These are phyloP conservation scores for Lota lota DNA, from an alignment of 2,113 vertebrate genomes.

Conservation along the genomic window DNA sequence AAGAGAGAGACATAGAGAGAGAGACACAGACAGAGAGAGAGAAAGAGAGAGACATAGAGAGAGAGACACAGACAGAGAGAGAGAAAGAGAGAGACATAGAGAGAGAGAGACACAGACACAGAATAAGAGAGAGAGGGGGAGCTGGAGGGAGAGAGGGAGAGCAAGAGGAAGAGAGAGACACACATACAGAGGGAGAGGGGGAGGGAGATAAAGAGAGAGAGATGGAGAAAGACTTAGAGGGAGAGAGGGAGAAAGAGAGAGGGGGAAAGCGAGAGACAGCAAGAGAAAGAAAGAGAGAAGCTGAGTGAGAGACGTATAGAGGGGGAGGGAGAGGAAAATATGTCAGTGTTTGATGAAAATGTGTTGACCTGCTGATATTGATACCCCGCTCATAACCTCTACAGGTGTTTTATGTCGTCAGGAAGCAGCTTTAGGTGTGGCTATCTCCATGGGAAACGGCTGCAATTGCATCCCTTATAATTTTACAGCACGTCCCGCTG, in stretches of 20 bases:
- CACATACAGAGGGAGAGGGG: not conserved
- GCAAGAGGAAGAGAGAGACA: slow-evolving; percentile 22
- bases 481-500: slow-evolving; percentile 31
- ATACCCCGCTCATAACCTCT: slow-evolving; percentile 64
- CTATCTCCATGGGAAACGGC: slow-evolving; percentile 40
- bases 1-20: slow-evolving; percentile 6
- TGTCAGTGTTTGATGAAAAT: slow-evolving; percentile 71
- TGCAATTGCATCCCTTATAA: slow-evolving; percentile 46
- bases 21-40: slow-evolving; percentile 22
- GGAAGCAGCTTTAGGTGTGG: slow-evolving; percentile 51
- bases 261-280: not conserved
- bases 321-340: slow-evolving; percentile 42
- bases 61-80: not conserved
- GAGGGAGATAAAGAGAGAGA: slow-evolving; percentile 22
- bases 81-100: not conserved
- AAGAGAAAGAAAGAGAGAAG: slow-evolving; percentile 11
- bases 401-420: slow-evolving; percentile 56
- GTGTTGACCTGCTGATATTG: slow-evolving; percentile 71
- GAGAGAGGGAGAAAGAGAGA: slow-evolving; percentile 24
- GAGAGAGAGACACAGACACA: slow-evolving; percentile 26
- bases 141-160: slow-evolving; percentile 23
- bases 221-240: slow-evolving; percentile 10
- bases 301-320: slow-evolving; percentile 11
- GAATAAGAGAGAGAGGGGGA: not conserved
- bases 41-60: slow-evolving; percentile 30